phyloP scores from a whole-genome alignment of 2,888 invertebrate genomes.

The Gnatocerus cornutus region DNA sequence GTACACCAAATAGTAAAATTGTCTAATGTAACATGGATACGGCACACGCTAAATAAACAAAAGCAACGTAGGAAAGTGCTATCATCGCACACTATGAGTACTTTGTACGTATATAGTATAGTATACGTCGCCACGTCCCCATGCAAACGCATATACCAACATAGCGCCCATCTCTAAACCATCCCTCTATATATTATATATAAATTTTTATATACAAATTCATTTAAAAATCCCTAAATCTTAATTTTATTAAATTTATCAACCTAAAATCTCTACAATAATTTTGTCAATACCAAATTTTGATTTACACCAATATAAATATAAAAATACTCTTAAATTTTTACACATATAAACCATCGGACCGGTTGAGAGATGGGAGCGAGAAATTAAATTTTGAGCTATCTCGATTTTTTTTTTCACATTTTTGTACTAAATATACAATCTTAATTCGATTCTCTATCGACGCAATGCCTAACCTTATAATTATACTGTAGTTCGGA shows the following conservation, averaged over 20 bases:
- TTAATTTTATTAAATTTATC: conserved; percentile 75
- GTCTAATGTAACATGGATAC: conserved; percentile 73
- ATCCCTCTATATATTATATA: conserved; percentile 76
- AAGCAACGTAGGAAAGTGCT: conserved; percentile 70
- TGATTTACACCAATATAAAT: conserved; percentile 74
- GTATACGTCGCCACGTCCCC: conserved; percentile 71
- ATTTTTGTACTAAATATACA: conserved; percentile 71
- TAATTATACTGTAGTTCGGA: conserved; percentile 66
- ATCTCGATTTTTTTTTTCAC: conserved; percentile 70
- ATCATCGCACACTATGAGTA: conserved; percentile 69
- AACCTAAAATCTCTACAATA: conserved; percentile 72
- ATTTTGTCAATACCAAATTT: conserved; percentile 72
- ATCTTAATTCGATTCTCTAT: conserved; percentile 72
- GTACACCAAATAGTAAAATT: conserved; percentile 74
- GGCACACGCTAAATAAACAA: conserved; percentile 71
- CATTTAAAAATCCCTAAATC: conserved; percentile 80
- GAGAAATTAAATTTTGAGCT: conserved; percentile 71
- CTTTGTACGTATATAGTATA: conserved; percentile 72
- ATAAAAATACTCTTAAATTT: conserved; percentile 73
- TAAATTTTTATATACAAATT: conserved; percentile 82
- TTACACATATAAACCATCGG: conserved; percentile 71
- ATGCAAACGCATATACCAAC: conserved; percentile 67
- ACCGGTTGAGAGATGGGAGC: conserved; percentile 59
- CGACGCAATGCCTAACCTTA: conserved; percentile 71
- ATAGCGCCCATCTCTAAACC: conserved; percentile 68